phyloP scores from a whole-genome alignment of 35 echinoderm and acorn worm genomes.

The Antedon bifida region DNA sequence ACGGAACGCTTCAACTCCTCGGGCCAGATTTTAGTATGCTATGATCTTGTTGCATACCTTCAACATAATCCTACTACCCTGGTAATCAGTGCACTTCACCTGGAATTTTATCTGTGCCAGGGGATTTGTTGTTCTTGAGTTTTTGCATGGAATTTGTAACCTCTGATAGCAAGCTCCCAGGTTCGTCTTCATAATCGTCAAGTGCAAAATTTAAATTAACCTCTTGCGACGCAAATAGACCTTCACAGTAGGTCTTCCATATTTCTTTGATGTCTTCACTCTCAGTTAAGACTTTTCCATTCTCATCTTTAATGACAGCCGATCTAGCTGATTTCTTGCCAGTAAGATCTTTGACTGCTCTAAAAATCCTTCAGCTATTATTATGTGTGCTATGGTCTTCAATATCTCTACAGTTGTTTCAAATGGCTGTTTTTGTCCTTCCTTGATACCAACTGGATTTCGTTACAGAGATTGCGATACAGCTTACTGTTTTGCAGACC shows the following conservation, averaged over 20 bases:
- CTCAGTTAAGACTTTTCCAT: slow-evolving; percentile 1
- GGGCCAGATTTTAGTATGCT: slow-evolving; percentile 27
- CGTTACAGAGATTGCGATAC: too few species aligned
- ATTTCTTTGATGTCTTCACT: neutral
- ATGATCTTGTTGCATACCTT: slow-evolving; percentile 30
- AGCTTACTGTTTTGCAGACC: too few species aligned
- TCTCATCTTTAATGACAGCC: too few species aligned
- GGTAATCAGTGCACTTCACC: slow-evolving; percentile 15
- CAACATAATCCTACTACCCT: neutral
- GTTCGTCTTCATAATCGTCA: slow-evolving; percentile 10
- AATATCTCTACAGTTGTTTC: too few species aligned
- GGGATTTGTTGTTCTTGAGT: slow-evolving; percentile 5
- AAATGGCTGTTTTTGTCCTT: too few species aligned
- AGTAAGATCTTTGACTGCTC: too few species aligned
- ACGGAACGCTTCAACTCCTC: slow-evolving; percentile 18
- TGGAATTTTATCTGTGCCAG: slow-evolving; percentile 9
- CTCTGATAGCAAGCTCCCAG: slow-evolving; percentile 15
- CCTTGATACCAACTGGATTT: too few species aligned
- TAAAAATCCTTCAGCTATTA: too few species aligned
- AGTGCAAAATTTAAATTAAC: neutral
- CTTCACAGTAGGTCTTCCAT: slow-evolving; percentile 13
- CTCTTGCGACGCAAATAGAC: slow-evolving; percentile 3
- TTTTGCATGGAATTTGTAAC: slow-evolving; percentile 17
- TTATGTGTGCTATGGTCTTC: too few species aligned
- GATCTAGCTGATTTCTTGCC: too few species aligned